Percentiles rank a stretch among this genome's conserved stretches.
phyloP scores from a whole-genome alignment of 2,797 vertebrate genomes.

The Ispidina lecontei region DNA sequence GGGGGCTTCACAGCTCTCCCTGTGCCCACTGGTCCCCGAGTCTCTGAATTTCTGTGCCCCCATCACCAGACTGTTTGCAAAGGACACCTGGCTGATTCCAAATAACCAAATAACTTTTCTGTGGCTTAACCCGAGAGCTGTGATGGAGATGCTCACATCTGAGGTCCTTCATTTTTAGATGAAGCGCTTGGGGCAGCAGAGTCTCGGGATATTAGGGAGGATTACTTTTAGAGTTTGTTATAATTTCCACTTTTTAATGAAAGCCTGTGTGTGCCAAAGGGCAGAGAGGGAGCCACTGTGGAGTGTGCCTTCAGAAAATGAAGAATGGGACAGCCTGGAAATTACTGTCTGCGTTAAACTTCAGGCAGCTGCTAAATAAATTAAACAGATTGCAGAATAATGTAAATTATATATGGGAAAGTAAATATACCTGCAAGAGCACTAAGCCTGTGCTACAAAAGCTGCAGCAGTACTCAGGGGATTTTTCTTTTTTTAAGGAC shows the following conservation, averaged over 20 bases:
- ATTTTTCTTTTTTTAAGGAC: background rate
- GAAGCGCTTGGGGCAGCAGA: background rate
- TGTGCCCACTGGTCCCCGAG: background rate
- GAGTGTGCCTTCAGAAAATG: background rate
- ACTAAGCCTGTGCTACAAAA: background rate
- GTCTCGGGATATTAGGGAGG: background rate
- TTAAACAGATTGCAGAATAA: background rate
- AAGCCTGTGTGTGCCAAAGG: background rate
- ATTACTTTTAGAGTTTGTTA: background rate
- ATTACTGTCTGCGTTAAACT: background rate
- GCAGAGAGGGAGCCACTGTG: fast-evolving
- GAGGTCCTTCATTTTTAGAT: background rate
- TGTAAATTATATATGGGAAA: background rate
- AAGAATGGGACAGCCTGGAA: background rate
- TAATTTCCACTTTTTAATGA: background rate
- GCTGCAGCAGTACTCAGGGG: background rate
- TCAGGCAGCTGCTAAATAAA: background rate
- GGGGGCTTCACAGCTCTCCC: background rate
- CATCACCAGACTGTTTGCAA: background rate
- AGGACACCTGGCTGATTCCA: too few relatives aligned
- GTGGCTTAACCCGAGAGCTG: background rate
- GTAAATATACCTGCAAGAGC: background rate
- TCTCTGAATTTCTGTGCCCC: fast-evolving
- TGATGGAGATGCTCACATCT: background rate
- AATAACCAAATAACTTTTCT: background rate